Evolutionary conservation across 2,888 invertebrate species (phyloP).

Genomic region (Hymenopus coronatus): DNA sequence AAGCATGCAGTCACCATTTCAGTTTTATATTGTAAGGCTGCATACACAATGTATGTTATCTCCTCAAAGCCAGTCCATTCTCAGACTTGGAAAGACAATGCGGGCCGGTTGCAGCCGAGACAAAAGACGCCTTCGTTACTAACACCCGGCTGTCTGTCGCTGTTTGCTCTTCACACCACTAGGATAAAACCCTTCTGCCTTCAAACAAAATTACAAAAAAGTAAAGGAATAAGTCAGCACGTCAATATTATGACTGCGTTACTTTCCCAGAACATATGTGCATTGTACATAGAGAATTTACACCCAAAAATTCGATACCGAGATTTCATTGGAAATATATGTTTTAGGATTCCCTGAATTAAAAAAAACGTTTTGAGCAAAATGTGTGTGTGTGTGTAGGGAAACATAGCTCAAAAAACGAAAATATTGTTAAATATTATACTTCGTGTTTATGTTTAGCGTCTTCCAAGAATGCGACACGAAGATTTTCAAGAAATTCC

Average conservation of each 20-base stretch:
- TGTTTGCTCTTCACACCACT: background rate
- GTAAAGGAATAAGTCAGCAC: background rate
- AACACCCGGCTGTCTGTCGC: background rate
- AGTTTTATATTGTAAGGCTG: background rate
- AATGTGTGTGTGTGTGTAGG: too few species aligned
- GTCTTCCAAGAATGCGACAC: too few species aligned
- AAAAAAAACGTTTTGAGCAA: too few species aligned
- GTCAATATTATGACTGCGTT: background rate
- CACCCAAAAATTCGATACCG: too few species aligned
- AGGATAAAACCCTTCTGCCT: background rate
- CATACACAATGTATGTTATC: background rate
- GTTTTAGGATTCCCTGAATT: too few species aligned
- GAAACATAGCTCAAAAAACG: too few species aligned
- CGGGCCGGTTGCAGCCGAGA: background rate
- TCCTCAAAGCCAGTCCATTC: background rate
- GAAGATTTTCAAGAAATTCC: too few species aligned
- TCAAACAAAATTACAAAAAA: background rate
- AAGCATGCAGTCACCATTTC: background rate
- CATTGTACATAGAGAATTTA: too few species aligned
- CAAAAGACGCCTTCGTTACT: background rate
- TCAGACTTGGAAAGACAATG: background rate
- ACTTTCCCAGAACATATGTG: too few species aligned
- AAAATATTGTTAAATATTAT: too few species aligned
- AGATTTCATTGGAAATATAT: too few species aligned
- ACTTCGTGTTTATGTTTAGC: too few species aligned